Conservation (phyloP, 2,113 vertebrate species). For the Passer montanus region DNA sequence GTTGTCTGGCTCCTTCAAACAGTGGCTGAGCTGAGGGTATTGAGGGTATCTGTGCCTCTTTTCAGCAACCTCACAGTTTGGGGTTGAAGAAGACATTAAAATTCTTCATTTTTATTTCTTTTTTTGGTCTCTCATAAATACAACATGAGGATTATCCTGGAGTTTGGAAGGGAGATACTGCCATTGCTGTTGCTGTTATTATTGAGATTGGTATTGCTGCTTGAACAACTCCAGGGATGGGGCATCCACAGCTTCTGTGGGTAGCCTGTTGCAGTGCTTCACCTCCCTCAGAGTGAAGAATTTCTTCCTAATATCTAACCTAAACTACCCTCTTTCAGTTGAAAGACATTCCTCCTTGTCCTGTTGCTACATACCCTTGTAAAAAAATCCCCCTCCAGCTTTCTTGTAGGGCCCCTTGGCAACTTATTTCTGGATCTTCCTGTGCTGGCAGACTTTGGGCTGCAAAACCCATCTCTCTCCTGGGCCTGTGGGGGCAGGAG, state of each 20-base stretch:
- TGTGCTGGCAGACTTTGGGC: background rate
- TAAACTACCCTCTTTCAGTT: background rate
- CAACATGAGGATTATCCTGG: background rate
- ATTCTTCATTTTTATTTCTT: background rate
- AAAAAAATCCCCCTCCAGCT: background rate
- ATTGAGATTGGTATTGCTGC: background rate
- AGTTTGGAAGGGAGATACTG: background rate
- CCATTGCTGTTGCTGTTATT: background rate
- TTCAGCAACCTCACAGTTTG: background rate
- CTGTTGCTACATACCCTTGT: background rate
- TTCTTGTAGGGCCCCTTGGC: background rate
- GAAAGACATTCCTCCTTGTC: background rate
- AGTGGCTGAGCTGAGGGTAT: background rate
- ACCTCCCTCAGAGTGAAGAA: background rate
- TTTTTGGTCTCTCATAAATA: background rate
- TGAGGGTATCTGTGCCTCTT: too few relatives aligned
- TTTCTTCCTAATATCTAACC: background rate
- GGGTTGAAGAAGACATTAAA: background rate
- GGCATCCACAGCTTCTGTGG: background rate
- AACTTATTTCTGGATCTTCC: background rate
- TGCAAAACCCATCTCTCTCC: background rate
- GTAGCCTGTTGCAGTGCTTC: background rate
- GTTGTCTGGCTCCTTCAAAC: background rate
- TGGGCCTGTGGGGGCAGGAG: fast-evolving
- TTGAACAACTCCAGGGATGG: background rate